Base-by-base conservation (phyloP, 2,888 invertebrate genomes). In the Orgyia antiqua region DNA sequence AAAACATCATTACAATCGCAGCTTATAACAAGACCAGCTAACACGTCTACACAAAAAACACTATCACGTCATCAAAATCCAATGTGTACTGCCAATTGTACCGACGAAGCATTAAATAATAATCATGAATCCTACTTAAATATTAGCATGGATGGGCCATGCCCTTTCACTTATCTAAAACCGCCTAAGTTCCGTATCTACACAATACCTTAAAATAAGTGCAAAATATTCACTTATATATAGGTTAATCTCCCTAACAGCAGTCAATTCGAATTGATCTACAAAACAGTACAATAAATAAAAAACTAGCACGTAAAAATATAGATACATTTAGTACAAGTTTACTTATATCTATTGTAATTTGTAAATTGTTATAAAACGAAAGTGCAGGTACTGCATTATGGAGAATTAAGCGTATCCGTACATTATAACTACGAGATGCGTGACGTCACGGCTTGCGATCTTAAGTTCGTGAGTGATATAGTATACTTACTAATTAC, bases 181-280 rank as follows among this genome's bases (percentile, higher is more conserved):
- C 42, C 40, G 27, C 53, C 33, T 41, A 42, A 34, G 23, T 39
- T 35, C 39, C 33, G 29, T 54, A 51, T 48, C 44, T 53, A 59
- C 51, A 56, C 8, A 56, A 61, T 63, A 64, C 51, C 70, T 75
- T 69, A 72, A 65, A 65, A 56, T 70, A 68, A 68, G 58, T 80
- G 76, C 71, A 70, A 71, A 68, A 62, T 60, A 62, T 65, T 67
- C 55, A 68, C 78, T 77, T 79, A 78, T 51, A 62, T 58, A 20
- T 71, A 73, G 48, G 63, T 78, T 77, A 78, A 78, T 78, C 77
- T 77, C 75, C 69, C 73, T 76, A 74, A 65, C 63, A 71, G 68
- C 77, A 79, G 78, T 83, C 80, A 71, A 73, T 71, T 76, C 69
- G 67, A 72, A 74, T 75, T 74, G 67, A 72, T 73, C 76, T 79